Evolutionary conservation across 2,888 invertebrate genomes (phyloP).

Genomic region (Teleiodes luculella): DNA sequence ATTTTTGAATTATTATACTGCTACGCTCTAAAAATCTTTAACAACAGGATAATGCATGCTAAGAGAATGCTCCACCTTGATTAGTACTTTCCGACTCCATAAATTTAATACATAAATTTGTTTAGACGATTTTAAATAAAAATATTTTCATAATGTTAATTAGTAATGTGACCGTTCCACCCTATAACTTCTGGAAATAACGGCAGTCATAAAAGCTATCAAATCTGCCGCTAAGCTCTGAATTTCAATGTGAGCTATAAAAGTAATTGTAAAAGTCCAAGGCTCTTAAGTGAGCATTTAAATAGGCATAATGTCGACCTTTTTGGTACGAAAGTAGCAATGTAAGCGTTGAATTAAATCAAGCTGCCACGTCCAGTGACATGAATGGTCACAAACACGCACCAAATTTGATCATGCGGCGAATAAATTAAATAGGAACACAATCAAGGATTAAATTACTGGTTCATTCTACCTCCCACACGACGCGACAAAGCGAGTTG

Average conservation of each 20-base stretch:
- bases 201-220: slow-evolving; percentile 28
- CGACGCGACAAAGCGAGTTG: slow-evolving; percentile 41
- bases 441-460: slow-evolving; percentile 77
- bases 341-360: slow-evolving; percentile 50
- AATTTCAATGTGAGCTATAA: slow-evolving; percentile 4
- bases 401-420: slow-evolving; percentile 73
- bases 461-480: slow-evolving; percentile 73
- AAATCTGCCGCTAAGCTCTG: slow-evolving; percentile 1
- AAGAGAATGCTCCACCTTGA: slow-evolving; percentile 48
- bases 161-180: slow-evolving; percentile 22
- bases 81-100: slow-evolving; percentile 46
- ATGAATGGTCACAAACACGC: slow-evolving; percentile 68
- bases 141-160: slow-evolving; percentile 3
- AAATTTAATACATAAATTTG: slow-evolving; percentile 29
- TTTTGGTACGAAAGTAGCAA: slow-evolving; percentile 33
- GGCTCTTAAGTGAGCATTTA: slow-evolving; percentile 21
- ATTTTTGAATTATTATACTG: slow-evolving; percentile 65
- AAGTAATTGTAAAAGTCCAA: slow-evolving; percentile 33
- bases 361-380: slow-evolving; percentile 49
- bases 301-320: slow-evolving; percentile 36
- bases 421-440: slow-evolving; percentile 75
- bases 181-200: slow-evolving; percentile 43
- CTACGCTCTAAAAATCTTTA: slow-evolving; percentile 54
- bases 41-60: slow-evolving; percentile 49
- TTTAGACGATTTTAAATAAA: neutral